Evolutionary conservation across 2,888 invertebrate genomes (phyloP).

Genomic region (Cartodere bifasciata): DNA sequence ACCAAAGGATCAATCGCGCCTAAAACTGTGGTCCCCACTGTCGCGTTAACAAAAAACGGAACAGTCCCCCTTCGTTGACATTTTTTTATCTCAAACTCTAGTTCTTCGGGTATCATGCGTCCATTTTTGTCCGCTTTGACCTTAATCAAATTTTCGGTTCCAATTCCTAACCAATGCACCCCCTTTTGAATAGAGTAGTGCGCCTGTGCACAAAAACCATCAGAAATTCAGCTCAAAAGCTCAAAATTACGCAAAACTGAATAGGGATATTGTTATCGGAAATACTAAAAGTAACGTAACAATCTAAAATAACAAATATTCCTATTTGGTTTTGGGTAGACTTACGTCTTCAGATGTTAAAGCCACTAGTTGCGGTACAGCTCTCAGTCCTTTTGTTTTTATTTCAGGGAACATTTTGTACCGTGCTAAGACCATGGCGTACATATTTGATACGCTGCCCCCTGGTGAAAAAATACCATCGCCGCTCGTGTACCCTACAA

Average conservation of each 20-base stretch:
- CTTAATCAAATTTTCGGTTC: constrained; percentile 53
- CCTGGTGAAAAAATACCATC: constrained; percentile 73
- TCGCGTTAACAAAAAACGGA: constrained; percentile 62
- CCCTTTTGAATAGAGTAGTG: constrained; percentile 77
- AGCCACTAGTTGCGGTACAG: constrained; percentile 49
- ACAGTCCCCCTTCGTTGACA: constrained; percentile 37
- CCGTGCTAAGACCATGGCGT: constrained; percentile 62
- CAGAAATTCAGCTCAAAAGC: too few relatives aligned
- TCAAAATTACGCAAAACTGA: too few relatives aligned
- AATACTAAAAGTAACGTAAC: too few relatives aligned
- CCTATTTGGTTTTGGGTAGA: too few relatives aligned
- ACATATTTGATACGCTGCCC: constrained; percentile 69
- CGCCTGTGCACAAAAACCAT: constrained; percentile 35
- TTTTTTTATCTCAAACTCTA: constrained; percentile 44
- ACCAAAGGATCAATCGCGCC: constrained; percentile 70
- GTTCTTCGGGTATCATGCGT: constrained; percentile 49
- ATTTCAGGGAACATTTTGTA: constrained; percentile 52
- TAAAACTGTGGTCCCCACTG: constrained; percentile 70
- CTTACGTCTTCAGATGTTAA: constrained; percentile 68
- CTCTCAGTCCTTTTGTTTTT: constrained; percentile 52
- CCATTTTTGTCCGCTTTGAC: constrained; percentile 57
- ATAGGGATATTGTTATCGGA: too few relatives aligned
- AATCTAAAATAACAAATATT: background rate
- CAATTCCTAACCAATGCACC: constrained; percentile 74
- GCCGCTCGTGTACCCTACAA: constrained; percentile 50